Evolutionary conservation across 2,113 vertebrate species (phyloP), one percentile per base, ranked within the genome.

Genomic region (Anguilla rostrata): DNA sequence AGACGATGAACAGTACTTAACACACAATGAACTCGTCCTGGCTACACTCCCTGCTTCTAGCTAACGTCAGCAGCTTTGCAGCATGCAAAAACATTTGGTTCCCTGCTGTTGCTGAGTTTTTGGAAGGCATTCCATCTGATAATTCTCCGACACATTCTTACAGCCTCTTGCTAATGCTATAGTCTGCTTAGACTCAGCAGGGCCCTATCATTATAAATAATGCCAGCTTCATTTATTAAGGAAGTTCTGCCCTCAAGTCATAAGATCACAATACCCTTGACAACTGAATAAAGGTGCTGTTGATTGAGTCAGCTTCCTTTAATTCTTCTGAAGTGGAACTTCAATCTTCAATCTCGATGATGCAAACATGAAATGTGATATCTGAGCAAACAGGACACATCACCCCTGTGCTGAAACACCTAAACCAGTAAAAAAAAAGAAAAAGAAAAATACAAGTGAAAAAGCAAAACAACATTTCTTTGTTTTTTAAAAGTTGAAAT

Each of bases 91-190:
- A 34, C 43, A 56, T 85, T 83, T 57, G 41, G 39, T 40, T 84
- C 83, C 53, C 83, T 85, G 81, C 80, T 26, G 43, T 75, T 83
- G 16, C 2, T 12, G 81, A 84, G 83, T 87, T 85, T 91, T 85
- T 87, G 87, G 89, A 86, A 60, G 15, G 85, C 81, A 90, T 92
- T 91, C 91, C 85, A 84, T 3, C 12, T 0, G 83, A 63, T 86
- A 39, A 22, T 63, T 83, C 80, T 82, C 85, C 66, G 60, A 78
- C 78, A 39, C 56, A 66, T 66, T 86, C 56, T 82, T 43, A 82
- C 0, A 57, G 11, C 18, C 22, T 7, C 12, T 16, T 7, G n/a
- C 22, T 82, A 22, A 39, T 41, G 14, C 39, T 7, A 5, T 66
- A 78, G 83, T 43, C 66, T 40, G 26, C 8, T 75, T 75, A 75